phyloP scores from a whole-genome alignment of 2,113 vertebrate species.

The Microcebus jonahi region DNA sequence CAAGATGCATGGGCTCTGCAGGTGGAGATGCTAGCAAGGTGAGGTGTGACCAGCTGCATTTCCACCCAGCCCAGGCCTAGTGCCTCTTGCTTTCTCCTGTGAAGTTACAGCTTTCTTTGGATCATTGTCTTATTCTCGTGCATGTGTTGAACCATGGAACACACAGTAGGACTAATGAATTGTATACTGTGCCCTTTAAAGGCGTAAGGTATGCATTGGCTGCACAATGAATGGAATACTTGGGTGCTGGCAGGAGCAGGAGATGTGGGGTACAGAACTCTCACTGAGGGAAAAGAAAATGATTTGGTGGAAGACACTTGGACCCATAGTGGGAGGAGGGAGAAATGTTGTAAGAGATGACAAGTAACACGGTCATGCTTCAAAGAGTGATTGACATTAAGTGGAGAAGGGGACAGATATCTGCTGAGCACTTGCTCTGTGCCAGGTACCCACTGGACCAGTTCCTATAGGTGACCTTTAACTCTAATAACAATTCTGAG shows the following conservation, averaged over 20 bases:
- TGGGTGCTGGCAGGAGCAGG: background rate
- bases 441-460: no score
- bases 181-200: background rate
- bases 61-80: fast-evolving
- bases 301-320: background rate
- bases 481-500: background rate
- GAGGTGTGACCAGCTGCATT: background rate
- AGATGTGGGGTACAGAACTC: background rate
- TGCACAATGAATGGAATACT: background rate
- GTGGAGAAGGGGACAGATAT: background rate
- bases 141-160: background rate
- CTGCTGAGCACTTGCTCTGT: background rate
- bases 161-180: background rate
- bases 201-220: background rate
- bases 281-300: background rate
- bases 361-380: background rate
- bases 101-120: background rate
- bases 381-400: background rate
- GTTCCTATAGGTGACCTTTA: background rate
- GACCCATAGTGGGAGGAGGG: background rate
- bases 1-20: background rate
- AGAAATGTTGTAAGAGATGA: background rate
- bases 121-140: background rate
- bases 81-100: background rate
- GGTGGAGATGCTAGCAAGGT: fast-evolving